Percentiles rank a stretch among this genome's conserved stretches.
These are phyloP conservation scores for Diplodus sargus DNA, from an alignment of 2,797 vertebrate genomes.

Conservation along the genomic window DNA sequence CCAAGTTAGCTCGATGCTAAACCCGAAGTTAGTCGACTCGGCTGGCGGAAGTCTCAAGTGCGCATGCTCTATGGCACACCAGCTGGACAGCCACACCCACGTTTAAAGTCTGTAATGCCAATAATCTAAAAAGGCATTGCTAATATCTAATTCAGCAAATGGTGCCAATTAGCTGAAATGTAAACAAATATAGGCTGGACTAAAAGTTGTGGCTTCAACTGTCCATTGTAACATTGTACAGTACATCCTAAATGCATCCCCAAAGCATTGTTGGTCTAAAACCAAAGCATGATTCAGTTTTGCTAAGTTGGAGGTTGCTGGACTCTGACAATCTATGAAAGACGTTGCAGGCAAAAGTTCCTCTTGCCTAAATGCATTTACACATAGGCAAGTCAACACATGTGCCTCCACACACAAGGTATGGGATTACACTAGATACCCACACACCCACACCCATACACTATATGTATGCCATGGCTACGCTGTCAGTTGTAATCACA, in stretches of 20 bases:
- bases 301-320: not conserved
- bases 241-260: not conserved
- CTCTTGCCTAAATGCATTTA: not conserved
- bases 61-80: too few species aligned
- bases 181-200: too few species aligned
- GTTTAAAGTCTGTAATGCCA: too few species aligned
- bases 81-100: too few species aligned
- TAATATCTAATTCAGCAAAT: too few species aligned
- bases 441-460: not conserved
- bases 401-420: not conserved
- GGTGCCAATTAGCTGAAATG: too few species aligned
- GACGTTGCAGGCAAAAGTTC: not conserved
- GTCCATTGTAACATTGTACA: not conserved
- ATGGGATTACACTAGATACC: not conserved
- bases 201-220: not conserved
- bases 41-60: too few species aligned
- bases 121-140: too few species aligned
- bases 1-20: too few species aligned
- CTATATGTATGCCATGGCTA: not conserved
- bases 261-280: not conserved
- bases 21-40: too few species aligned
- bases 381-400: not conserved
- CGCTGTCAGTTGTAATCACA: conserved; percentile 19
- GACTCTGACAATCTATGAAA: not conserved
- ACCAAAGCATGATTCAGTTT: not conserved